Evolutionary conservation across 1,140 invertebrate genomes (phyloP), one percentile per base, ranked within the genome.

Genomic region (Drosophila obscura): DNA sequence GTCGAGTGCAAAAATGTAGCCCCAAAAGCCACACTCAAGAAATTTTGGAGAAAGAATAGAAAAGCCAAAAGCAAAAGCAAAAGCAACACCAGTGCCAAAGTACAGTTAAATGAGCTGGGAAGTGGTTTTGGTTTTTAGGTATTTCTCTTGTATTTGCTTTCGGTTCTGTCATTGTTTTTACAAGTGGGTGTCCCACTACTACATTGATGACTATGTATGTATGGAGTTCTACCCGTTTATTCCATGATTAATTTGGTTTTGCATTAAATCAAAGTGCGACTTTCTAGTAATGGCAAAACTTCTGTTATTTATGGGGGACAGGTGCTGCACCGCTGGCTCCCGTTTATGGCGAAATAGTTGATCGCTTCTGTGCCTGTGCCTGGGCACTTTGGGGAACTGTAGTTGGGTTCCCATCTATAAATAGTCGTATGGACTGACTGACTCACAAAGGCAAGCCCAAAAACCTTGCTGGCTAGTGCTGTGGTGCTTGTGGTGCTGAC

Each of bases 391-490:
- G 41, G 45, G 53, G 65, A 77, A 74, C 55, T 49, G 46, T 69
- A 64, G 56, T 71, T 67, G 9, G 35, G 35, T 11, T 58, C 22
- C 22, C 43, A 62, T 73, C 35, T 39, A 39, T 39, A 44, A 49
- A 64, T 1, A 39, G 26, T n/a, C 56, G 58, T 52, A 62, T 61
- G 79, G n/a, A n/a, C 66, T 63, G 79, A 80, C 74, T 72, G 68
- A 80, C 75, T 49, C 31, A 62, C 60, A 64, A 63, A 60, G 77
- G 52, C 81, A 87, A 81, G 64, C 66, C 60, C 80, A 58, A 39
- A 78, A 71, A 75, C 52, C 58, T 52, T 58, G 71, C 53, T 63
- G 62, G 50, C 64, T 63, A 67, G 55, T 62, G 19, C 19, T 19
- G 65, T 83, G 56, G 31, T 15, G 56, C 16, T 19, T 19, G 19